Conservation (phyloP, 2,113 vertebrate species). For the Silurus glanis region DNA sequence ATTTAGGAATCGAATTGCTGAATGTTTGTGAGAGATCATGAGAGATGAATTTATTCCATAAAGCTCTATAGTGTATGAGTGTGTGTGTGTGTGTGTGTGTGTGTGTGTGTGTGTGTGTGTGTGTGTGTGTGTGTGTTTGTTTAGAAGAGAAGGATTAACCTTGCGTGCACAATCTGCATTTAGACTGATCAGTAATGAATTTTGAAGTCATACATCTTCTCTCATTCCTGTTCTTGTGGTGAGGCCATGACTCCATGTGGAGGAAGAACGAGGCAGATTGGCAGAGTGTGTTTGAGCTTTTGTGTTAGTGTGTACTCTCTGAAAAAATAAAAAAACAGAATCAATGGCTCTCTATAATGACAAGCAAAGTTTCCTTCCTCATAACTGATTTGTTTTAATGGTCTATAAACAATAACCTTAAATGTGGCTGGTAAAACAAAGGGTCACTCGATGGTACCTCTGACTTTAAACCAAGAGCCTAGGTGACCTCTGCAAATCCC, state of each 20-base stretch:
- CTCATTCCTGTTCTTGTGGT: constrained; percentile 60
- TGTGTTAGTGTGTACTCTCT: constrained; percentile 48
- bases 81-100: neutral
- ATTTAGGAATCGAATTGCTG: neutral
- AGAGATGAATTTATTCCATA: neutral
- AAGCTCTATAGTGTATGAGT: neutral
- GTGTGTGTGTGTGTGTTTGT: neutral
- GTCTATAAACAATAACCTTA: constrained; percentile 73
- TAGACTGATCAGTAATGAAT: constrained; percentile 55
- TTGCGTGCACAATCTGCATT: constrained; percentile 45
- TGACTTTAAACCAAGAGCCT: constrained; percentile 62
- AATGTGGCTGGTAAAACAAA: constrained; percentile 57
- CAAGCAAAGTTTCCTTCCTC: constrained; percentile 69
- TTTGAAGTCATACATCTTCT: constrained; percentile 59
- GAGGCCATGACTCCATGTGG: constrained; percentile 63
- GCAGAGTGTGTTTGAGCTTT: constrained; percentile 45
- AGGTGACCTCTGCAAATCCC: constrained; percentile 64
- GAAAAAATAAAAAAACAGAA: constrained; percentile 48
- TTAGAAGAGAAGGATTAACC: constrained; percentile 18
- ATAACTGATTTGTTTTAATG: constrained; percentile 71
- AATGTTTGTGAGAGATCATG: neutral
- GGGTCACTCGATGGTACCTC: constrained; percentile 67
- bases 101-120: neutral
- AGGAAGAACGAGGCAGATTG: constrained; percentile 58
- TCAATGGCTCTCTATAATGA: constrained; percentile 64